Base-by-base conservation (phyloP, 1,140 invertebrate genomes). In the Drosophila murphyi region DNA sequence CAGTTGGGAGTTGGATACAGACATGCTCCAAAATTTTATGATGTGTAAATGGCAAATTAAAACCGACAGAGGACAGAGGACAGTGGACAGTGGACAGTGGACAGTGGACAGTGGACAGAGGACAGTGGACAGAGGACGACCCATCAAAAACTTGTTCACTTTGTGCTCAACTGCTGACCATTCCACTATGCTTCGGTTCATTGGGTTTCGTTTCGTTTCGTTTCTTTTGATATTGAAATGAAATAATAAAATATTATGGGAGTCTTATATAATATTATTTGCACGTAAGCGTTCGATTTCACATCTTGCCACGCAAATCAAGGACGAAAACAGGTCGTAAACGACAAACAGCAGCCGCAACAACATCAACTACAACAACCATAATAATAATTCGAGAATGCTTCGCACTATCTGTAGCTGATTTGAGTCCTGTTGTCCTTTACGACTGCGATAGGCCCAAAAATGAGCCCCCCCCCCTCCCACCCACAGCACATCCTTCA, bases 11-110 rank as follows among this genome's bases (percentile, higher is more conserved):
- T 20, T 20, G 20, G 20, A 20, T 20, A 29, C 10, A 31, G 47
- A 39, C 47, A 67, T 47, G 54, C 70, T 72, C 54, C 55, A 47
- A 48, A 60, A 61, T 68, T 76, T 76, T 76, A 76, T 76, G 69
- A 76, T 67, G 74, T 76, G 74, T 65, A 76, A 76, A 76, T 76
- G 74, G 70, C 70, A 72, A 76, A 72, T 64, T 64, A 72, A 76
- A 76, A 60, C 50, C 69, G 47, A 76, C 73, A 59, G 59, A 45
- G 47, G 45, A 50, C 43, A 10, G 2, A 39, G 10, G 7, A 39
- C 20, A 20, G 20, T 0, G 10, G 7, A 39, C 20, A 39, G 37
- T 2, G 10, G 39, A 41, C 10, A 8, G 20, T 20, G 10, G 7
- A 39, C 20, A 39, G 37, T 3, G 10, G 39, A 41, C 10, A 20